Evolutionary conservation across 1,140 invertebrate species (phyloP).

Genomic region (Magallana gigas): DNA sequence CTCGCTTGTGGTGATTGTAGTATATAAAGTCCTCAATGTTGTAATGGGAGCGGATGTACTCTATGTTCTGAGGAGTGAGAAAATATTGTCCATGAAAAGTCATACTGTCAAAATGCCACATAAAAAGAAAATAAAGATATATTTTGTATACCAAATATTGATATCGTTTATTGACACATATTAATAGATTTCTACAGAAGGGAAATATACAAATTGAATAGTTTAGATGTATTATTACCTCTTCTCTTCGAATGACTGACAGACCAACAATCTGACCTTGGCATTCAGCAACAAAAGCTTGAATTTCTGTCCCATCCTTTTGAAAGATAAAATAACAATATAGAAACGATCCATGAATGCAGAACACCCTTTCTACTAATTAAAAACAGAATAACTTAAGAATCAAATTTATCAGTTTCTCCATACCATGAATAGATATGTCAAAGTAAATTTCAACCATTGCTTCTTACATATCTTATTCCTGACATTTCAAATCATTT

Average conservation of each 20-base stretch:
- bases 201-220: neutral
- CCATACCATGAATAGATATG: too few species aligned
- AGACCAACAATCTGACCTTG: constrained; percentile 77
- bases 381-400: too few species aligned
- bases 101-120: neutral
- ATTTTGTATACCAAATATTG: neutral
- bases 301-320: constrained; percentile 77
- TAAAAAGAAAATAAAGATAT: neutral
- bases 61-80: constrained; percentile 73
- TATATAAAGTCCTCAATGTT: constrained; percentile 82
- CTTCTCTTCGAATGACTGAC: constrained; percentile 79
- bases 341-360: too few species aligned
- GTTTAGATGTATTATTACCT: constrained; percentile 57
- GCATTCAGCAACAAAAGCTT: constrained; percentile 80
- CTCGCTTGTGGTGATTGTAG: constrained; percentile 77
- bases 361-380: too few species aligned
- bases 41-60: constrained; percentile 80
- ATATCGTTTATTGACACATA: too few species aligned
- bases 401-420: too few species aligned
- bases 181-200: too few species aligned
- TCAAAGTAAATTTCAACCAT: too few species aligned
- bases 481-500: too few species aligned
- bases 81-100: neutral
- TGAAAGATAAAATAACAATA: constrained; percentile 32
- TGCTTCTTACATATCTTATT: too few species aligned